Percentiles rank a stretch among this genome's conserved stretches.
Evolutionary conservation across 35 echinoderm and acorn worm genomes (phyloP).

Genomic region (Holothuria glaberrima): DNA sequence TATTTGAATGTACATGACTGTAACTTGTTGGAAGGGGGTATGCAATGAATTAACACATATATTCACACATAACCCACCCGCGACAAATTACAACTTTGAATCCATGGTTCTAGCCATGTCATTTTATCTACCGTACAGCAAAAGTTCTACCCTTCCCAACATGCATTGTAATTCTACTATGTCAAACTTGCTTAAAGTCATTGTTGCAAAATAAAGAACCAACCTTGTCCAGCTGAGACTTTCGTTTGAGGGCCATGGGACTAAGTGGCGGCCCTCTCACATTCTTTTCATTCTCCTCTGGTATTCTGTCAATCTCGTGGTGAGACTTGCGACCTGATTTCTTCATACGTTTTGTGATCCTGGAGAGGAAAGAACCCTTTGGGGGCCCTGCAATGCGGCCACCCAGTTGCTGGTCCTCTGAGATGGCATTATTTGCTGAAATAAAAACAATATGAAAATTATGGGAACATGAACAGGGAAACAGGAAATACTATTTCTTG

Average conservation of each 20-base stretch:
- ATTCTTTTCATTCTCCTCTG: constrained; percentile 65
- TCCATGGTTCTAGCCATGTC: too few species aligned
- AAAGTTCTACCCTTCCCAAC: background rate
- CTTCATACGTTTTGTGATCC: constrained; percentile 72
- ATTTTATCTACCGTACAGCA: too few species aligned
- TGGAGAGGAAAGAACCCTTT: constrained; percentile 82
- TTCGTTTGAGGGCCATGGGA: constrained; percentile 40
- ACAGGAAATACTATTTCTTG: too few species aligned
- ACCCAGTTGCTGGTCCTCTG: constrained; percentile 35
- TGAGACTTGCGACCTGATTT: constrained; percentile 57
- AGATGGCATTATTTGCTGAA: constrained; percentile 18
- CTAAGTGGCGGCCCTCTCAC: constrained; percentile 34
- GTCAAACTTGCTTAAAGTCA: background rate
- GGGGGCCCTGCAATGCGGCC: constrained; percentile 55
- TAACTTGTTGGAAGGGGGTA: too few species aligned
- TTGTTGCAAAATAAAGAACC: background rate
- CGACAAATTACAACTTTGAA: too few species aligned
- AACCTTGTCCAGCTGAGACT: constrained; percentile 15
- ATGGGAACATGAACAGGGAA: too few species aligned
- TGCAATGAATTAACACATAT: too few species aligned
- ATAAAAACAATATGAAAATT: background rate
- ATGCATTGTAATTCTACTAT: background rate
- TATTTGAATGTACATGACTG: too few species aligned
- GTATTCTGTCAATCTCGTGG: constrained; percentile 41
- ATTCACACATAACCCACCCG: too few species aligned